These are phyloP conservation scores for Fregetta grallaria DNA, from an alignment of 2,113 vertebrate genomes.

Conservation along the genomic window DNA sequence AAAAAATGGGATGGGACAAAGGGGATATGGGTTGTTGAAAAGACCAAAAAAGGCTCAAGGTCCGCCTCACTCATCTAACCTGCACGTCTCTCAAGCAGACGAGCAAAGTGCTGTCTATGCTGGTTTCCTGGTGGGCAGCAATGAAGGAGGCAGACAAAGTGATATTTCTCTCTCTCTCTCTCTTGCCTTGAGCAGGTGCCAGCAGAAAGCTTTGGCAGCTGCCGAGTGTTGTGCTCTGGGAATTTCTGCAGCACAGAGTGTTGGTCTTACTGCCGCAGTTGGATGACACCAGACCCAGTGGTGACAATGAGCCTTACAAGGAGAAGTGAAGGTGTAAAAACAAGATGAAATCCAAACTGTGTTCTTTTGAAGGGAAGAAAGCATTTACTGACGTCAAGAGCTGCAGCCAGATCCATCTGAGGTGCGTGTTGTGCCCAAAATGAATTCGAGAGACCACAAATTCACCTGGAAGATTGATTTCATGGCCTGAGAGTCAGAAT, in stretches of 20 bases:
- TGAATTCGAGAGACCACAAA: slow-evolving; percentile 41
- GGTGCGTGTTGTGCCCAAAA: background rate
- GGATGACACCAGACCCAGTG: slow-evolving; percentile 44
- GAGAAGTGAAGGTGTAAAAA: slow-evolving; percentile 66
- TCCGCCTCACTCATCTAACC: background rate
- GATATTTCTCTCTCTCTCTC: slow-evolving; percentile 21
- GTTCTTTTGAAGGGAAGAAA: slow-evolving; percentile 52
- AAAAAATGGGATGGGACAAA: background rate
- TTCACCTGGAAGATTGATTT: slow-evolving; percentile 64
- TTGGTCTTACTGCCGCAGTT: slow-evolving; percentile 58
- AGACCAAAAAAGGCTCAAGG: background rate
- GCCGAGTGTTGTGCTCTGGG: slow-evolving; percentile 44
- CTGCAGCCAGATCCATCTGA: slow-evolving; percentile 25
- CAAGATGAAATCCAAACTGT: slow-evolving; percentile 60
- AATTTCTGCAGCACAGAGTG: slow-evolving; percentile 57
- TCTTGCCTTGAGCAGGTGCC: slow-evolving; percentile 52
- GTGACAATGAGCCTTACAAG: slow-evolving; percentile 64
- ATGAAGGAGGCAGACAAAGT: slow-evolving; percentile 29
- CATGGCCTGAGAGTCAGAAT: slow-evolving; percentile 44
- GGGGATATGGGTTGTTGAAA: background rate
- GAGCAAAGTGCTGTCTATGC: slow-evolving; percentile 1
- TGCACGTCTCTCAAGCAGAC: background rate
- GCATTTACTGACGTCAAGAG: slow-evolving; percentile 38
- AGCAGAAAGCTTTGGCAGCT: slow-evolving; percentile 59
- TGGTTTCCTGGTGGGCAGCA: slow-evolving; percentile 45